Conservation (phyloP, 2,888 invertebrate species). For the Allacma fusca region DNA sequence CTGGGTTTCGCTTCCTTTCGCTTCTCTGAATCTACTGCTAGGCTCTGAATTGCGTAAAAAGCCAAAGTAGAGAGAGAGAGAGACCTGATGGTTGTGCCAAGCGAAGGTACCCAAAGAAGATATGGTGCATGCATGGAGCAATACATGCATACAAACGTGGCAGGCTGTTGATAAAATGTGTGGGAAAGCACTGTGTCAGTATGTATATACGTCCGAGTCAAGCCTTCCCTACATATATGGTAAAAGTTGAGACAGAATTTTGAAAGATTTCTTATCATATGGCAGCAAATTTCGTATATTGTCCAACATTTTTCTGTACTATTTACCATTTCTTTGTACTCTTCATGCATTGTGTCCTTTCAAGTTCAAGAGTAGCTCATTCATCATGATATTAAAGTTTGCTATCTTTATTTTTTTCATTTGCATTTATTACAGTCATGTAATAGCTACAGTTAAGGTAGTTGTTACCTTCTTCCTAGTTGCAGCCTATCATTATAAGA, state of each 20-base stretch:
- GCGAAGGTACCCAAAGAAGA: neutral
- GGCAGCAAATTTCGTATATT: neutral
- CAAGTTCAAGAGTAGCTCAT: neutral
- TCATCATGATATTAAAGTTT: too few species aligned
- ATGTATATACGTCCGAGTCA: neutral
- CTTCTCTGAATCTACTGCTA: slow-evolving; percentile 4
- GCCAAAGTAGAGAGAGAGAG: too few species aligned
- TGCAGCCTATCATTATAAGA: too few species aligned
- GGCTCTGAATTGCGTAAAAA: slow-evolving; percentile 16
- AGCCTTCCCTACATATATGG: neutral
- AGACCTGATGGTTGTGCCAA: too few species aligned
- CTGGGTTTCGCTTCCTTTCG: slow-evolving; percentile 19
- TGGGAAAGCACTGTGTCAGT: too few species aligned
- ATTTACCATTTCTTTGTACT: neutral
- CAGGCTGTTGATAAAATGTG: too few species aligned
- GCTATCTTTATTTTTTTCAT: too few species aligned
- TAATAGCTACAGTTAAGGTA: too few species aligned
- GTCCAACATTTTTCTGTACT: neutral
- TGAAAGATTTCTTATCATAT: slow-evolving; percentile 8
- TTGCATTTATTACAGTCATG: too few species aligned
- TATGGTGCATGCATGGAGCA: too few species aligned
- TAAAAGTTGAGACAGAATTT: slow-evolving; percentile 4
- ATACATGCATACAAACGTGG: neutral
- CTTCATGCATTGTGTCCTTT: slow-evolving; percentile 1
- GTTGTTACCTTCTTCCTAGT: too few species aligned